Evolutionary conservation across 2,888 invertebrate genomes (phyloP), one percentile per base, ranked within the genome.

Genomic region (Helobdella robusta): DNA sequence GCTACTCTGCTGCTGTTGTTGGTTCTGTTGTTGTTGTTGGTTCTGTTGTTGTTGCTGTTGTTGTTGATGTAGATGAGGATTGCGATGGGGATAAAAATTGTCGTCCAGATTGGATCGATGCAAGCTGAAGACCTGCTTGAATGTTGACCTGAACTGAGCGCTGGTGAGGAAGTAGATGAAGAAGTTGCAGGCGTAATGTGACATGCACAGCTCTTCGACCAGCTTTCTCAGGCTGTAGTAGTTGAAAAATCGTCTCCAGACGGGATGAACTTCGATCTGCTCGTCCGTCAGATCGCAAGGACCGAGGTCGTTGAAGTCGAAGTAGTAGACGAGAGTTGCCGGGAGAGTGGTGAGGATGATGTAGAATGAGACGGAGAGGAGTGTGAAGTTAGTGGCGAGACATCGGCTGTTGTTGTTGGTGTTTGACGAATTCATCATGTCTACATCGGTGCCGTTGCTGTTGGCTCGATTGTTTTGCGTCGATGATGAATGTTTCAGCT

Each of bases 291-390:
- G 58, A 18, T 59, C 64, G 15, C 67, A 58, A 32, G 72, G 68
- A 5, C 76, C 76, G 1, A 70, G 68, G 4, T 71, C 71, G 23
- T 74, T 72, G 32, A 72, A 63, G 4, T 68, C 69, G 58, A 72
- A 71, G 4, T 74, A 71, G 67, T 75, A 78, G 4, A 78, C 76
- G 56, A 78, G 69, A 0, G 78, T 76, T n/a, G 75, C 76, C 3
- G 78, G 78, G 18, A 78, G 68, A 60, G 75, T 72, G 6, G 77
- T 78, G 64, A 75, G 73, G 28, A 78, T 78, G 6, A 77, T 72
- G 68, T 77, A 78, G 67, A 78, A 78, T 2, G 78, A 78, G 5
- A 78, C 77, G 2, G 75, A 74, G 20, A 78, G 69, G 1, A 78
- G 69, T 11, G 76, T 77, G 20, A 76, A 70, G 2, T 78, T 78